Evolutionary conservation across 2,113 vertebrate genomes (phyloP).

Genomic region (Thermophis baileyi): DNA sequence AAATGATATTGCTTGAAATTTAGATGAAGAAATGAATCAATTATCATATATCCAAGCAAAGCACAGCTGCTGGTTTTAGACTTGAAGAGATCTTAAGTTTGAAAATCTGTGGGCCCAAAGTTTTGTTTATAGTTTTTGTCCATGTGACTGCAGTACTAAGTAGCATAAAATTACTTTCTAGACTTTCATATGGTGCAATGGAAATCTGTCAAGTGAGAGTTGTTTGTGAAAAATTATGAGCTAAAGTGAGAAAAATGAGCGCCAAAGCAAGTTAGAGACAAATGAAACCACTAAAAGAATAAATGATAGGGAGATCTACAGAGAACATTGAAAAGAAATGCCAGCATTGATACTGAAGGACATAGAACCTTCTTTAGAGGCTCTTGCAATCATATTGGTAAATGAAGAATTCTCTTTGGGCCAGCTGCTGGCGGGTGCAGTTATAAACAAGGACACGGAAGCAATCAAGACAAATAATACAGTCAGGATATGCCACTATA

Average conservation of each 20-base stretch:
- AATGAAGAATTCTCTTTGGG: conserved; percentile 55
- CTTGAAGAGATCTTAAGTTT: background rate
- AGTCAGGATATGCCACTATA: conserved; percentile 52
- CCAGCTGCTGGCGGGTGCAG: conserved; percentile 60
- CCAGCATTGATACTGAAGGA: conserved; percentile 8
- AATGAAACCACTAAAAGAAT: conserved; percentile 4
- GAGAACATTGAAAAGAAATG: conserved; percentile 22
- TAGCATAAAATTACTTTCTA: conserved; percentile 5
- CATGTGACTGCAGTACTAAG: background rate
- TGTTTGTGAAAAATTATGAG: conserved; percentile 28
- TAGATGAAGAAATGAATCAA: background rate
- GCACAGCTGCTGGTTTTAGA: background rate
- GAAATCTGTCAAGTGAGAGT: conserved; percentile 28
- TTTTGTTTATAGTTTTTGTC: background rate
- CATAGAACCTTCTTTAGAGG: conserved; percentile 22
- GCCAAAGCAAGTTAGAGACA: conserved; percentile 14
- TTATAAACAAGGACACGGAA: conserved; percentile 63
- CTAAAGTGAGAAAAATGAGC: conserved; percentile 37
- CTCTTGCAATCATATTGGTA: conserved; percentile 50
- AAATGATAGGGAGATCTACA: background rate
- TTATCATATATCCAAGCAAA: background rate
- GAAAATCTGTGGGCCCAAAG: background rate
- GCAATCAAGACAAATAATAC: conserved; percentile 55
- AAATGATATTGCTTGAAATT: background rate
- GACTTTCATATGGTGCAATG: background rate